A percentile compares a stretch with the other conserved stretches of the same genome.
Evolutionary conservation across 2,113 vertebrate genomes (phyloP).

Genomic region (Phasianus colchicus): DNA sequence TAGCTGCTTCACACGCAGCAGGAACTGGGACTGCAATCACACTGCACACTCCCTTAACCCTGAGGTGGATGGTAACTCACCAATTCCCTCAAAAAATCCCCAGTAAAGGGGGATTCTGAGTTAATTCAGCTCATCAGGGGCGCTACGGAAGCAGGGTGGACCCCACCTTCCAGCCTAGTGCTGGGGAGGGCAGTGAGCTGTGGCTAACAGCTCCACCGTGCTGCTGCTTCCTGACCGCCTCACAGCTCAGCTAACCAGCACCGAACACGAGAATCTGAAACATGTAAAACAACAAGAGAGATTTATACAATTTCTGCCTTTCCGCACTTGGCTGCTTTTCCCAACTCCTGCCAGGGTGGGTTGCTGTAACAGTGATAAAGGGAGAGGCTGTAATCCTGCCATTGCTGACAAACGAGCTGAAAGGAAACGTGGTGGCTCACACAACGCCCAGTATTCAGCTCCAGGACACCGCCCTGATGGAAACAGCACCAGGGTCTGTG

Average conservation of each 20-base stretch:
- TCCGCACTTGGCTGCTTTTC: fast-evolving
- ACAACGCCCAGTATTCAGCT: fast-evolving
- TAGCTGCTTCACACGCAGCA: background rate
- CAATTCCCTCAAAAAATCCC: background rate
- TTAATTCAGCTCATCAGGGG: background rate
- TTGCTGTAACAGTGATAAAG: background rate
- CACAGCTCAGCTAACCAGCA: background rate
- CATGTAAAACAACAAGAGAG: background rate
- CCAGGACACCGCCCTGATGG: fast-evolving
- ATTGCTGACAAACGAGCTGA: background rate
- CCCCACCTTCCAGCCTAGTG: background rate
- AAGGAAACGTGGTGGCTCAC: background rate
- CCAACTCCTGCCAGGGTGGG: background rate
- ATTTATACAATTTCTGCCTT: background rate
- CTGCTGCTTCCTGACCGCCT: background rate
- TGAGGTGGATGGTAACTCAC: background rate
- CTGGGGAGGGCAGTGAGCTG: background rate
- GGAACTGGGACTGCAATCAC: background rate
- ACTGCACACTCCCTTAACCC: background rate
- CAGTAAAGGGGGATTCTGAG: fast-evolving
- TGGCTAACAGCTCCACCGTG: background rate
- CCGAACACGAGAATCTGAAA: fast-evolving
- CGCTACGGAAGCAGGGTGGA: background rate
- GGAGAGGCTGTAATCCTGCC: background rate
- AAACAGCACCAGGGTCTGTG: background rate